phyloP scores from a whole-genome alignment of 2,113 vertebrate species.

The Scomber scombrus region DNA sequence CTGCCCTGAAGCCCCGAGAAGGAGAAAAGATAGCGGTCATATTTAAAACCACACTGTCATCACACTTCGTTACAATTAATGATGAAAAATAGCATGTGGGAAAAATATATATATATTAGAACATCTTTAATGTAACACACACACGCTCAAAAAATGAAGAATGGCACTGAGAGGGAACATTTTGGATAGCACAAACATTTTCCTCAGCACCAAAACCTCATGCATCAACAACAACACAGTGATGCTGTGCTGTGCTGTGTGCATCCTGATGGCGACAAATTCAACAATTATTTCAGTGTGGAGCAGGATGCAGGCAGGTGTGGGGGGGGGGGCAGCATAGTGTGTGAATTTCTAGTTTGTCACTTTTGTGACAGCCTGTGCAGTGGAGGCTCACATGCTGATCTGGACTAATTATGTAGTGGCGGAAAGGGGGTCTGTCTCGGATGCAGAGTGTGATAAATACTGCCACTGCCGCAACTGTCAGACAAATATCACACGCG shows the following conservation, averaged over 20 bases:
- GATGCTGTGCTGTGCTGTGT: slow-evolving; percentile 57
- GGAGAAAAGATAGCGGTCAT: slow-evolving; percentile 33
- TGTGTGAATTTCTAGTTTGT: slow-evolving; percentile 87
- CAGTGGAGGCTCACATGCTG: slow-evolving; percentile 86
- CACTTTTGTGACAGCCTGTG: slow-evolving; percentile 87
- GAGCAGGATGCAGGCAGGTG: slow-evolving; percentile 83
- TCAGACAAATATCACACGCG: slow-evolving; percentile 83
- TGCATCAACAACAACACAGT: slow-evolving; percentile 76
- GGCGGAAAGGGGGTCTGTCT: slow-evolving; percentile 86
- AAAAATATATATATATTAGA: slow-evolving; percentile 31
- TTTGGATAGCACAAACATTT: slow-evolving; percentile 62
- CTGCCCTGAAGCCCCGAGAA: slow-evolving; percentile 18
- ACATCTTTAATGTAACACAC: slow-evolving; percentile 47
- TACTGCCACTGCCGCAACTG: slow-evolving; percentile 85
- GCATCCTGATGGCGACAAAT: slow-evolving; percentile 84
- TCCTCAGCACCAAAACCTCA: slow-evolving; percentile 64
- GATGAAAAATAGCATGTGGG: slow-evolving; percentile 44
- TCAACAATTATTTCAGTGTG: slow-evolving; percentile 84
- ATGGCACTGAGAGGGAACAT: slow-evolving; percentile 53
- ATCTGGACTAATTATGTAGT: slow-evolving; percentile 89
- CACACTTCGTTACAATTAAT: slow-evolving; percentile 39
- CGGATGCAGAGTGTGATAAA: slow-evolving; percentile 87
- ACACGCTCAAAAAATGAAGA: slow-evolving; percentile 46
- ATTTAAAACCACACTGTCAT: slow-evolving; percentile 52
- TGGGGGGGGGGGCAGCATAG: slow-evolving; percentile 66